Conservation (phyloP, 2,888 invertebrate species). For the Gisinianus flammeolus region DNA sequence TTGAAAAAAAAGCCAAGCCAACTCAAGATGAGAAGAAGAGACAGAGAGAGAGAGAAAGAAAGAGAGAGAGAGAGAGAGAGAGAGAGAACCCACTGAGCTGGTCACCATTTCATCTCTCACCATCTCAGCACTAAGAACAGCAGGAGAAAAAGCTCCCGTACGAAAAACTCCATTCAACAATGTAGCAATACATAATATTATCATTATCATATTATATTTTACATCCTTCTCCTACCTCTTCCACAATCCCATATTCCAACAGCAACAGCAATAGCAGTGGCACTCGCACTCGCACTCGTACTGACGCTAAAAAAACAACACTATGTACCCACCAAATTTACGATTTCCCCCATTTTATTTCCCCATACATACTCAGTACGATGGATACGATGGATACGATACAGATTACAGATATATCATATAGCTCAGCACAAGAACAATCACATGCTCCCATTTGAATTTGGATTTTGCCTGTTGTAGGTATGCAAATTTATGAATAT, state of each 20-base stretch:
- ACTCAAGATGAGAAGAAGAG: background rate
- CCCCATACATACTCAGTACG: too few species aligned
- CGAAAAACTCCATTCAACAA: background rate
- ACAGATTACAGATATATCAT: too few species aligned
- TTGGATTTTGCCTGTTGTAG: too few species aligned
- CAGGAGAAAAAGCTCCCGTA: slow-evolving; percentile 29
- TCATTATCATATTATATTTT: slow-evolving; percentile 4
- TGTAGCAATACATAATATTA: slow-evolving; percentile 18
- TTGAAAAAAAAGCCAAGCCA: background rate
- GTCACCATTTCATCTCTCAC: slow-evolving; percentile 29
- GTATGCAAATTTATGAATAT: too few species aligned
- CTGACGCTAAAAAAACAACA: background rate
- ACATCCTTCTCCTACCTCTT: background rate
- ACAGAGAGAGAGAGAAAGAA: too few species aligned
- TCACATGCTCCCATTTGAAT: too few species aligned
- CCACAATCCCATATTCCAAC: background rate
- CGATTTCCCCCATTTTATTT: too few species aligned
- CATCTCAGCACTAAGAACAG: slow-evolving; percentile 19
- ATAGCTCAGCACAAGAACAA: too few species aligned
- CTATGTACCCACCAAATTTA: background rate
- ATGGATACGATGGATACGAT: too few species aligned
- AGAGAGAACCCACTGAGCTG: slow-evolving; percentile 18
- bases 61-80: slow-evolving; percentile 6
- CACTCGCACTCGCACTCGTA: too few species aligned
- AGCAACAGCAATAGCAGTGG: too few species aligned